These are phyloP conservation scores for Echinometra lucunter DNA, from an alignment of 53 echinoderm and acorn worm genomes.

Conservation along the genomic window DNA sequence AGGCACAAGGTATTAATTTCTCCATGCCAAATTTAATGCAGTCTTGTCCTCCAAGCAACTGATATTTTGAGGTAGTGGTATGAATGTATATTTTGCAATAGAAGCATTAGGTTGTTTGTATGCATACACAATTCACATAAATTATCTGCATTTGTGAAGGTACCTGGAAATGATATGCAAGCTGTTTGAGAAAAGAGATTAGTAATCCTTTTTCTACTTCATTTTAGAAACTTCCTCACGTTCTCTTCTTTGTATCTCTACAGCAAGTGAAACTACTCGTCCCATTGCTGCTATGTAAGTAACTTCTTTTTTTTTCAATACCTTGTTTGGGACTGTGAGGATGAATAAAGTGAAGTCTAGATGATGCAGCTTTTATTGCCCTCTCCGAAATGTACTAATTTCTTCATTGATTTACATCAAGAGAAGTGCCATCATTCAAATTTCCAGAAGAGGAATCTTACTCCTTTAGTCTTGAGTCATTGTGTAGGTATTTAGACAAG, in stretches of 20 bases:
- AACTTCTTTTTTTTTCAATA: not conserved
- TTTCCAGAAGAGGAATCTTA: no score
- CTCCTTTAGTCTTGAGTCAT: no score
- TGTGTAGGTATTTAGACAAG: no score
- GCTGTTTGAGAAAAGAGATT: not conserved
- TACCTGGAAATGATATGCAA: not conserved
- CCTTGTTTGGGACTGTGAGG: not conserved
- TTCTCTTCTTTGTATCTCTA: not conserved
- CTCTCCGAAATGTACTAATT: not conserved
- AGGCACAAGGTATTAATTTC: not conserved
- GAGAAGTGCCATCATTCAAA: not conserved
- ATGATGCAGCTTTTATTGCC: not conserved
- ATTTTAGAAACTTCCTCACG: not conserved
- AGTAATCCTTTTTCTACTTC: not conserved
- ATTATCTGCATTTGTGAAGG: not conserved
- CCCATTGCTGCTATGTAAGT: conserved; percentile 63
- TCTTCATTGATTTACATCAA: not conserved
- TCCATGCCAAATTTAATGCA: no score
- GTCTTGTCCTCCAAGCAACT: no score
- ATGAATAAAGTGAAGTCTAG: not conserved
- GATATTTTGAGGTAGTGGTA: no score
- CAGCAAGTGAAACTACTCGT: conserved; percentile 65
- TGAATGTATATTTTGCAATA: not conserved
- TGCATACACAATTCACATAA: not conserved
- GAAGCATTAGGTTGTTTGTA: not conserved